Evolutionary conservation across 2,113 vertebrate species (phyloP), one percentile per base, ranked within the genome.

Genomic region (Talpa occidentalis): DNA sequence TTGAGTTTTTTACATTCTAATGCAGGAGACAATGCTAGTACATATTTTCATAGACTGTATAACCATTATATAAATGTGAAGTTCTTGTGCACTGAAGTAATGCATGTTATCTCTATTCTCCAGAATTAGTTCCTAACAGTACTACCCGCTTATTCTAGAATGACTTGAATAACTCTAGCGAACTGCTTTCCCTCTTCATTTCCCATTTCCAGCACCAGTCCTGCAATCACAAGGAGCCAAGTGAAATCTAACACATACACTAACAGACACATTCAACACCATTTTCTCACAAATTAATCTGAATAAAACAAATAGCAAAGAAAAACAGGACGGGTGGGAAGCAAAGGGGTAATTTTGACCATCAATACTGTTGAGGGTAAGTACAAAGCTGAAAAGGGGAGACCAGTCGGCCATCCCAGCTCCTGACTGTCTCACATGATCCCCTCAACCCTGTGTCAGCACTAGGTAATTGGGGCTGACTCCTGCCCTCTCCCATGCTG

Each of bases 51-150:
- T 12, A 82, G 88, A 77, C 73, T 59, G 3, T 32, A 35, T n/a
- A 21, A 19, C 47, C 40, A 37, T 44, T 32, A 59, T 42, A 66
- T 32, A 88, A 56, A 77, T 66, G 35, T 49, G 16, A 69, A 83
- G n/a, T 60, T 66, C 47, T n/a, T 59, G 16, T 59, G 76, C 30
- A 72, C 37, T 59, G 60, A 66, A 77, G 76, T 1, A 30, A 81
- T 4, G 22, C 42, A 22, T 66, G 22, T 76, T 52, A 82, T 60
- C 64, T 73, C 54, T 82, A 16, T 28, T 49, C 40, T 67, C 70
- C 52, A 94, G n/a, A 82, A 86, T 69, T 74, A 62, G 9, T 32
- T 83, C 67, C 83, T 62, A 49, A 76, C n/a, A 42, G 72, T 76
- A 12, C 47, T 5, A 44, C n/a, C 26, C 10, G 35, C 54, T 56